phyloP scores from a whole-genome alignment of 1,140 invertebrate genomes.

The Schmidtea mediterranea region DNA sequence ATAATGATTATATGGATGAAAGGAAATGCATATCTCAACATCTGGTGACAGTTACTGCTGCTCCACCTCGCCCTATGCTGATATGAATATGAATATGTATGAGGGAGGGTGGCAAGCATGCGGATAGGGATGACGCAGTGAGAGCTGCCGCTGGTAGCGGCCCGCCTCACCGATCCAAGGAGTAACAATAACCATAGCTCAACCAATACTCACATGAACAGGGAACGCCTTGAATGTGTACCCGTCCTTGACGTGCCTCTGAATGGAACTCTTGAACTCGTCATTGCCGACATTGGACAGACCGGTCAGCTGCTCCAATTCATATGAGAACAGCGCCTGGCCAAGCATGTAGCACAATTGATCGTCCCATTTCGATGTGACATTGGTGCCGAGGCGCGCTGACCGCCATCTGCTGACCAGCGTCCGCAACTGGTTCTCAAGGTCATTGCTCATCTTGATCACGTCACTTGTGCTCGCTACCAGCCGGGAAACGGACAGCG shows the following conservation, averaged over 20 bases:
- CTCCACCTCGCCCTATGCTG: too few relatives aligned
- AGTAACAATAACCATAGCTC: neutral
- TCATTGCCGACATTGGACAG: slow-evolving; percentile 22
- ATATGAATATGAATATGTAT: too few relatives aligned
- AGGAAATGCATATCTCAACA: too few relatives aligned
- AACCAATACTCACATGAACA: slow-evolving; percentile 3
- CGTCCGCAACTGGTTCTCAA: slow-evolving; percentile 21
- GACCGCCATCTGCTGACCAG: slow-evolving; percentile 19
- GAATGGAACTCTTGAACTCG: slow-evolving; percentile 25
- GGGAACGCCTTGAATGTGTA: slow-evolving; percentile 29
- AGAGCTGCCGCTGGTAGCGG: too few relatives aligned
- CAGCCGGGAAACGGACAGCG: too few relatives aligned
- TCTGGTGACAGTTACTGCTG: too few relatives aligned
- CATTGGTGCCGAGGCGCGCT: slow-evolving; percentile 20
- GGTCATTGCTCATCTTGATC: slow-evolving; percentile 17
- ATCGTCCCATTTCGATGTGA: slow-evolving; percentile 24
- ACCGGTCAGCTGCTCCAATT: slow-evolving; percentile 22
- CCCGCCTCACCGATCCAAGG: too few relatives aligned
- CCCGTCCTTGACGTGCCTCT: slow-evolving; percentile 22
- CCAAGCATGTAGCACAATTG: slow-evolving; percentile 22
- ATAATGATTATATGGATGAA: too few relatives aligned
- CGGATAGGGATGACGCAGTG: too few relatives aligned
- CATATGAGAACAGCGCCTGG: slow-evolving; percentile 25
- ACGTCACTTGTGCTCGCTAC: slow-evolving; percentile 10
- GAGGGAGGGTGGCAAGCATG: too few relatives aligned